Base-by-base conservation (phyloP, 64 coral and sea anemone genomes). In the Hydrozoanthus tunicans region DNA sequence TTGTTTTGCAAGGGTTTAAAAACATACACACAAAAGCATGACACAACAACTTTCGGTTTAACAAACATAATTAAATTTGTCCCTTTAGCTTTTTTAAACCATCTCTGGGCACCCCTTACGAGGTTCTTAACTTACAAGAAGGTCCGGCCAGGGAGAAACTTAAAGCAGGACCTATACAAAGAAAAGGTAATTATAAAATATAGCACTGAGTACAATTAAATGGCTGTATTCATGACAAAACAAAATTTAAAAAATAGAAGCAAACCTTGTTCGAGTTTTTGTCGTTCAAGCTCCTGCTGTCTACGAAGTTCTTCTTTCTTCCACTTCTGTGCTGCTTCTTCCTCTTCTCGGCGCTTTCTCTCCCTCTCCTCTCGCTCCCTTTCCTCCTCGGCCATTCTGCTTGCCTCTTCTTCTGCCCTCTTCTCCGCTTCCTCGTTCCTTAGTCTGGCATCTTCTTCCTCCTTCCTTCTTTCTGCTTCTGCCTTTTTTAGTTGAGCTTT, bases 221-320 rank as follows among this genome's bases (percentile, higher is more conserved):
- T 20, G 20, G 20, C 20, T 20, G 20, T 20, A 27, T 59, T 57
- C 7, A 8, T 3, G 15, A 32, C 1, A n/a, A 77, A 12, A 53
- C 51, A 65, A 65, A 65, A 65, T 11, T 15, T 43, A 70, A 68
- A 73, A 89, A 24, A 20, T 20, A 20, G 32, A 65, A 62, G 3
- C 67, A 78, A 89, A 98, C 96, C 96, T 77, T 85, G 86, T 78
- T 98, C 94, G 20, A 94, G 85, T 89, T 91, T 98, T 82, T 95
- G 82, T 58, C 94, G 78, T 65, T 98, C 96, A 32, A 95, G 82
- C 58, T 98, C 71, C 62, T 98, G 96, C 51, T 98, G 96, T 73
- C 51, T 91, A 14, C 93, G 77, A 60, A 98, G 89, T 69, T 98
- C 96, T 51, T 98, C 96, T 91, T 95, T 98, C 80, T 98, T 98